Evolutionary conservation across 2,888 invertebrate species (phyloP).

Genomic region (Bedellia somnulentella): DNA sequence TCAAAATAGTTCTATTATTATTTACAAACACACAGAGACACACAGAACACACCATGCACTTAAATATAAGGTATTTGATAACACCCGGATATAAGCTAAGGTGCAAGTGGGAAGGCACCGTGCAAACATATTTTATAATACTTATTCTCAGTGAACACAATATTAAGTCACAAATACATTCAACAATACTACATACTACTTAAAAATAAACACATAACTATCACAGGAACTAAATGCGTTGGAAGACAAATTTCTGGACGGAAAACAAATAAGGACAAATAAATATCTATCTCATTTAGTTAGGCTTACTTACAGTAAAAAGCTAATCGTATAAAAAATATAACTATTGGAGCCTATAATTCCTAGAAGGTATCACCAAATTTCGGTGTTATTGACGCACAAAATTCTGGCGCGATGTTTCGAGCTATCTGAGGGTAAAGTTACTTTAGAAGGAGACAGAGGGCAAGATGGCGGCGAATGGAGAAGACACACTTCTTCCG

Average conservation of each 20-base stretch:
- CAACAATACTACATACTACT: neutral
- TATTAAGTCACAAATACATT: neutral
- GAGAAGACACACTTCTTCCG: conserved; percentile 37
- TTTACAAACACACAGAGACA: conserved; percentile 36
- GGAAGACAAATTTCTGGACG: conserved; percentile 4
- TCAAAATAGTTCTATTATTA: conserved; percentile 51
- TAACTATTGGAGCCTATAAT: no score
- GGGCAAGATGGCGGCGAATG: conserved; percentile 51
- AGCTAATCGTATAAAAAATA: no score
- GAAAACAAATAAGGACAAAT: no score
- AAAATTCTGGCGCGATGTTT: conserved; percentile 68
- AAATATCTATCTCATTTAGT: no score
- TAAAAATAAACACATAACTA: neutral
- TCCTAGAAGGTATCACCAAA: conserved; percentile 72
- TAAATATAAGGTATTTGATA: conserved; percentile 43
- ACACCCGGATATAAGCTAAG: no score
- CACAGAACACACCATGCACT: conserved; percentile 57
- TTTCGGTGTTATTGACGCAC: conserved; percentile 71
- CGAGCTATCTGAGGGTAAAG: conserved; percentile 63
- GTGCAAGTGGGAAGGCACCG: conserved; percentile 26
- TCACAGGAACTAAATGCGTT: conserved; percentile 3
- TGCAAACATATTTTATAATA: conserved; percentile 15
- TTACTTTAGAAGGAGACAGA: conserved; percentile 59
- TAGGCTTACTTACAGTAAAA: no score
- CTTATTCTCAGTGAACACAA: conserved; percentile 7